Conservation (phyloP, 2,888 invertebrate genomes). For the Hermodice carunculata region DNA sequence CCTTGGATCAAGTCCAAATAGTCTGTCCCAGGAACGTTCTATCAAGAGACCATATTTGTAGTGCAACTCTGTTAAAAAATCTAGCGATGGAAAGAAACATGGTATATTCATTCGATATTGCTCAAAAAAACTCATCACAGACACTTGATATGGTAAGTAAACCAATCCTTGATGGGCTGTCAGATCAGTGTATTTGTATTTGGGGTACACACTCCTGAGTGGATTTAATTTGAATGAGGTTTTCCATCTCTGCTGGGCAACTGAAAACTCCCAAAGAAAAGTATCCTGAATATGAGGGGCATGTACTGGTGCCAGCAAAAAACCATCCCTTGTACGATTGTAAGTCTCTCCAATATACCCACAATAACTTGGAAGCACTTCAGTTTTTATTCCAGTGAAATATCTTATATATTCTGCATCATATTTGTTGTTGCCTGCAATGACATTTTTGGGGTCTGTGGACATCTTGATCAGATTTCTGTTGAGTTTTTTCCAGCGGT, state of each 20-base stretch:
- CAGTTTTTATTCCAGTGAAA: conserved; percentile 12
- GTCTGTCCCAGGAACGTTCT: too few species aligned
- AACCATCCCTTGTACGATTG: conserved; percentile 1
- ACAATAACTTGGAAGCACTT: conserved; percentile 13
- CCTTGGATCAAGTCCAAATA: too few species aligned
- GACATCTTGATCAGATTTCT: not conserved
- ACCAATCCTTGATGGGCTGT: conserved; percentile 11
- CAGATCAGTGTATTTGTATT: not conserved
- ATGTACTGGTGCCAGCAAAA: not conserved
- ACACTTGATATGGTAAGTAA: conserved; percentile 12
- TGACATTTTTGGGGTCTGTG: conserved; percentile 1
- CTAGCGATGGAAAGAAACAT: conserved; percentile 4
- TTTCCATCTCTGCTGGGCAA: too few species aligned
- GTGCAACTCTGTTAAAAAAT: conserved; percentile 1
- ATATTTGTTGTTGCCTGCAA: conserved; percentile 20
- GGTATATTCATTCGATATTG: conserved; percentile 1
- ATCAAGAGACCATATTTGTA: not conserved
- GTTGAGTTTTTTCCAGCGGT: conserved; percentile 13
- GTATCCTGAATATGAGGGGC: not conserved
- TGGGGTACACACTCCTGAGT: conserved; percentile 2
- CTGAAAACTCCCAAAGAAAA: not conserved
- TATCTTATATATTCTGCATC: conserved; percentile 22
- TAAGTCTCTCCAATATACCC: not conserved
- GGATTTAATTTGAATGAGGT: not conserved
- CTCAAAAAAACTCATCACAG: not conserved